Percentiles rank a stretch among this genome's conserved stretches.
phyloP scores from a whole-genome alignment of 2,113 vertebrate species.

The Notarius lentiginosus region DNA sequence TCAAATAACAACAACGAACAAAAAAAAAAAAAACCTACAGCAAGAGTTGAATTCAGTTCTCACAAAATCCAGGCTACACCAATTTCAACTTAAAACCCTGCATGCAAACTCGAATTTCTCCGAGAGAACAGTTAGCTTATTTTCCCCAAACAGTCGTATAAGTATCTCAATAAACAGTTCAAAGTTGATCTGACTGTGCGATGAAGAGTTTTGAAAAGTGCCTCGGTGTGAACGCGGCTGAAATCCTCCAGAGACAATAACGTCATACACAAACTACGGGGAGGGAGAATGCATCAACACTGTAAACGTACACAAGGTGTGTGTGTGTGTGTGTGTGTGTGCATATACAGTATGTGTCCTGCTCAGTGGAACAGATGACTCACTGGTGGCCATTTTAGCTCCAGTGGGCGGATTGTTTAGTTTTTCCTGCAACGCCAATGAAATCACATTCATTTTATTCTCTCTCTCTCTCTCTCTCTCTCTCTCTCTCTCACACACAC shows the following conservation, averaged over 20 bases:
- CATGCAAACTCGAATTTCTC: too few relatives aligned
- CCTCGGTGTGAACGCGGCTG: background rate
- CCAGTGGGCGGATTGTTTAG: constrained; percentile 20
- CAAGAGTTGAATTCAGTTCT: too few relatives aligned
- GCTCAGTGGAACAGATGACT: constrained; percentile 16
- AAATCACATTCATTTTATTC: constrained; percentile 8
- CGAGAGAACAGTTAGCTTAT: too few relatives aligned
- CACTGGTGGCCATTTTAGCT: constrained; percentile 23
- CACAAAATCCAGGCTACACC: too few relatives aligned
- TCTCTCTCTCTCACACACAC: too few relatives aligned
- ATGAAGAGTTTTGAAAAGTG: background rate
- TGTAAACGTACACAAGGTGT: background rate
- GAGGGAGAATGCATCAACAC: background rate
- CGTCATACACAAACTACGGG: background rate
- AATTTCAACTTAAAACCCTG: too few relatives aligned
- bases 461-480: background rate
- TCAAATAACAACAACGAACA: too few relatives aligned
- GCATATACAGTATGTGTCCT: background rate
- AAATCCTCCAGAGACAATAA: background rate
- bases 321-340: constrained; percentile 9
- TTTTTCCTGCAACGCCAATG: constrained; percentile 21
- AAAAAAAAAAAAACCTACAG: too few relatives aligned
- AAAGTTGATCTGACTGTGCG: background rate
- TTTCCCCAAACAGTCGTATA: too few relatives aligned
- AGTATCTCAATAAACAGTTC: too few relatives aligned